Conservation (phyloP, 2,888 invertebrate genomes). For the Crepidodera aurea region DNA sequence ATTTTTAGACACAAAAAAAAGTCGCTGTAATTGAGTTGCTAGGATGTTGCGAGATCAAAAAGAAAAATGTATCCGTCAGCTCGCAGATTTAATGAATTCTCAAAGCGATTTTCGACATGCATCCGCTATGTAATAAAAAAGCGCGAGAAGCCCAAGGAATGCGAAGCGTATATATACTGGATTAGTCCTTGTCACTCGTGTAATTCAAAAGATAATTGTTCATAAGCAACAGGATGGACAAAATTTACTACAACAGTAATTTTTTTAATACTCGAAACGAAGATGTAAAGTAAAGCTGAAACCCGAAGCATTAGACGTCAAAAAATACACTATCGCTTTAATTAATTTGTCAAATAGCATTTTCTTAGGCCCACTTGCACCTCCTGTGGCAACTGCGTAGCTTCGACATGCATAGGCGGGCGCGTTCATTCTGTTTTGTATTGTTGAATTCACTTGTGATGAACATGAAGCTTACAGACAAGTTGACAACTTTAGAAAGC, state of each 20-base stretch:
- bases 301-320: background rate
- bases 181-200: background rate
- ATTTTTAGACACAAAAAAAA: constrained; percentile 33
- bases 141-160: constrained; percentile 23
- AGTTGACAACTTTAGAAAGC: too few relatives aligned
- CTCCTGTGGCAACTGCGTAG: too few relatives aligned
- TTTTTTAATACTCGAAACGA: too few relatives aligned
- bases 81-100: constrained; percentile 26
- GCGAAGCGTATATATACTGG: constrained; percentile 25
- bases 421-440: too few relatives aligned
- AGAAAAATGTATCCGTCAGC: constrained; percentile 32
- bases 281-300: too few relatives aligned
- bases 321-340: background rate
- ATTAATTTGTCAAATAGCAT: background rate
- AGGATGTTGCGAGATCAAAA: constrained; percentile 63
- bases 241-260: background rate
- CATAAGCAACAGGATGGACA: background rate
- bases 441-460: too few relatives aligned
- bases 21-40: constrained; percentile 62
- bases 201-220: background rate
- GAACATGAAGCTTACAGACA: too few relatives aligned
- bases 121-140: constrained; percentile 27
- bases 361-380: too few relatives aligned
- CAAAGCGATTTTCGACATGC: constrained; percentile 41
- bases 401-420: too few relatives aligned